A percentile compares a stretch with the other conserved stretches of the same genome.
Conservation (phyloP, 2,888 invertebrate genomes). For the Stegophylla sp. region DNA sequence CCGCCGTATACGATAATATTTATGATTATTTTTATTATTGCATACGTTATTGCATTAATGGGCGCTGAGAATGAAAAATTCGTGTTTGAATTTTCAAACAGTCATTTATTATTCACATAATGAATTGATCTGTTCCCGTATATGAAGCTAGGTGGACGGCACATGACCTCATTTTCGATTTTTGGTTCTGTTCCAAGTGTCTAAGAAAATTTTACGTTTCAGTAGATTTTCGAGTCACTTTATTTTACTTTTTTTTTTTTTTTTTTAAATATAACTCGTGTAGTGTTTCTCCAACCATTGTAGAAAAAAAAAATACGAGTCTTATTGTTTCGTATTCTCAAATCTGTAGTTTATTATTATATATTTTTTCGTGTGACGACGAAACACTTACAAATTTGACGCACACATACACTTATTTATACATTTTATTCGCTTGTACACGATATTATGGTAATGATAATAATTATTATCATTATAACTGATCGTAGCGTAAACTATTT, state of each 20-base stretch:
- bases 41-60: not conserved
- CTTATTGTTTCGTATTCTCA: not conserved
- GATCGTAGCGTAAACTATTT: too few species aligned
- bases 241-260: not conserved
- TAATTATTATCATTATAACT: too few species aligned
- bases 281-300: slow-evolving; percentile 10
- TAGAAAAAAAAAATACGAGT: not conserved
- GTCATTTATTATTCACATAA: slow-evolving; percentile 35
- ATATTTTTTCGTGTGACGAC: too few species aligned
- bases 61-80: slow-evolving; percentile 13
- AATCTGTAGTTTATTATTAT: not conserved
- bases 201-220: not conserved
- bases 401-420: too few species aligned
- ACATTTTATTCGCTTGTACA: too few species aligned
- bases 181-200: slow-evolving; percentile 43
- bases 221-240: not conserved
- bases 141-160: not conserved
- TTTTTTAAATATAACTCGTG: not conserved
- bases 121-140: slow-evolving; percentile 20
- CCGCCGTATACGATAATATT: not conserved
- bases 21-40: slow-evolving; percentile 28
- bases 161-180: slow-evolving; percentile 9
- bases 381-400: too few species aligned
- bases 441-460: too few species aligned
- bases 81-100: slow-evolving; percentile 29